Evolutionary conservation across 2,797 vertebrate species (phyloP).

Genomic region (Poeciliopsis presidionis): DNA sequence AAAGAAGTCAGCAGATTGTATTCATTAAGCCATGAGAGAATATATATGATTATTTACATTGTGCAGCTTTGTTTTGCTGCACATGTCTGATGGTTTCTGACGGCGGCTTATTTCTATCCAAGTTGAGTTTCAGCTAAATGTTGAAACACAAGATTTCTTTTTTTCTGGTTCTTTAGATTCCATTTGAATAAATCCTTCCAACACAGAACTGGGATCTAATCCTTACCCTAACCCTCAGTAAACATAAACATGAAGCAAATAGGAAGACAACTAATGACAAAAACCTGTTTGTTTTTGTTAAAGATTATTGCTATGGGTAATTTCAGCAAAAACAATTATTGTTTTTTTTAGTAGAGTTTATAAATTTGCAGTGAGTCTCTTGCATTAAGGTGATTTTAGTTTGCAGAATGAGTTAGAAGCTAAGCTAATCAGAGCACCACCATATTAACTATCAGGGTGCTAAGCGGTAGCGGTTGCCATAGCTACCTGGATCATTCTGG

Average conservation of each 20-base stretch:
- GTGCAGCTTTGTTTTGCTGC: background rate
- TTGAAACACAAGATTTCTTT: background rate
- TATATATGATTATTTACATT: conserved; percentile 19
- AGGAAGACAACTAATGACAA: background rate
- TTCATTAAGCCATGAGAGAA: conserved; percentile 9
- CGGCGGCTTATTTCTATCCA: background rate
- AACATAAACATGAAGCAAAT: background rate
- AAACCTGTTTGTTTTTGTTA: too few species aligned
- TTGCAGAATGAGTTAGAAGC: too few species aligned
- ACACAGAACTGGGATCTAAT: background rate
- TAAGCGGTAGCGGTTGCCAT: too few species aligned
- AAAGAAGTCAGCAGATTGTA: conserved; percentile 8
- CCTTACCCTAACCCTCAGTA: too few species aligned
- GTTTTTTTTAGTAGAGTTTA: background rate
- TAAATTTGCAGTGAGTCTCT: background rate
- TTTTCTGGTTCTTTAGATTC: background rate
- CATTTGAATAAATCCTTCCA: background rate
- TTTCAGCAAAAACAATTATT: background rate
- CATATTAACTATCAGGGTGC: too few species aligned
- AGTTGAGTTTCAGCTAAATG: background rate
- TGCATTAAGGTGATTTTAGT: too few species aligned
- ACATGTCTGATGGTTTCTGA: background rate
- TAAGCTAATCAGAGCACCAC: too few species aligned
- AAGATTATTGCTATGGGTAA: too few species aligned
- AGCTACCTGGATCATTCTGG: too few species aligned